These are phyloP conservation scores for Acanthornis magna DNA, from an alignment of 2,797 vertebrate species.

Conservation along the genomic window DNA sequence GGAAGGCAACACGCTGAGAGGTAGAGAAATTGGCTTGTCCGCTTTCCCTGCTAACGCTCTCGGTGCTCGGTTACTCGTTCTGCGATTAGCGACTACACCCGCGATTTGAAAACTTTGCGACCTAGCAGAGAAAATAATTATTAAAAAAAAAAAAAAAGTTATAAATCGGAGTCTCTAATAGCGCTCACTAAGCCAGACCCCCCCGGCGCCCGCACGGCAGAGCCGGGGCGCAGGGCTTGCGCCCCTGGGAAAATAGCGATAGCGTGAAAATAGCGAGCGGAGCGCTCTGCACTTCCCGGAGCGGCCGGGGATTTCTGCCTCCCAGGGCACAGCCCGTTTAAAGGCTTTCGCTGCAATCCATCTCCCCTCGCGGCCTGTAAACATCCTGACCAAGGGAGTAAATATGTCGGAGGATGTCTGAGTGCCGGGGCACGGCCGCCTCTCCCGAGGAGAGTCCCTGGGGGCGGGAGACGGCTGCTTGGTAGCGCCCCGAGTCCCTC, in stretches of 20 bases:
- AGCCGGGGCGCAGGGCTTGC: neutral
- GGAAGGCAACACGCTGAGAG: constrained; percentile 90
- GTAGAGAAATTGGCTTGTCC: constrained; percentile 69
- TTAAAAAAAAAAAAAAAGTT: neutral
- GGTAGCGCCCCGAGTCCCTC: neutral
- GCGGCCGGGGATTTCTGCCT: neutral
- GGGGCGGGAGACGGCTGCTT: neutral
- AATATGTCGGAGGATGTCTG: neutral
- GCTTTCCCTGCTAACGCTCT: neutral
- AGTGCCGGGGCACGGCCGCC: neutral
- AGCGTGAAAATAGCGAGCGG: neutral
- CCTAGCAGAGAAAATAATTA: neutral
- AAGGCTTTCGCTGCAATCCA: neutral
- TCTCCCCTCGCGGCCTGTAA: neutral
- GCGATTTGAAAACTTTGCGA: neutral
- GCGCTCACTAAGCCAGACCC: neutral
- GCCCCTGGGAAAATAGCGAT: neutral
- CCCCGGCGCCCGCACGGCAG: neutral
- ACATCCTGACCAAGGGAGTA: neutral
- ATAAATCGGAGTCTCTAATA: neutral
- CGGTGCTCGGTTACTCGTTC: neutral
- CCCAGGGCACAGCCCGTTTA: neutral
- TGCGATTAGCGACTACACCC: neutral
- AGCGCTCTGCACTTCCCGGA: neutral
- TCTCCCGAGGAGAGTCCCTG: neutral